phyloP scores from a whole-genome alignment of 2,888 invertebrate species.

The Synanthedon myopaeformis region DNA sequence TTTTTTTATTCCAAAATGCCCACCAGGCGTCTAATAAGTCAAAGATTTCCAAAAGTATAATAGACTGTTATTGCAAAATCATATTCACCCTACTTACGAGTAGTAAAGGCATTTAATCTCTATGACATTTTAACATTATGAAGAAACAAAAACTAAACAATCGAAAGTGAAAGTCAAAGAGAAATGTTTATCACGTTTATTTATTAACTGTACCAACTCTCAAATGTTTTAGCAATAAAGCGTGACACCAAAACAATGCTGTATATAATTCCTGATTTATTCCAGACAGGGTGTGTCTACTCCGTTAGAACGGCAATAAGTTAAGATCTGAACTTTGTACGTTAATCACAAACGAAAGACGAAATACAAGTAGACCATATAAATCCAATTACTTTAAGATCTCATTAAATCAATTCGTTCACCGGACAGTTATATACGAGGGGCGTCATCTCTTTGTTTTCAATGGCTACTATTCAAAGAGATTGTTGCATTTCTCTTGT shows the following conservation, averaged over 20 bases:
- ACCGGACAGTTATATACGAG: conserved; percentile 54
- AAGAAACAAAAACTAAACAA: background rate
- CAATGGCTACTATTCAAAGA: conserved; percentile 60
- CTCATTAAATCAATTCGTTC: conserved; percentile 63
- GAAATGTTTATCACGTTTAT: background rate
- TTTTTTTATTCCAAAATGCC: too few relatives aligned
- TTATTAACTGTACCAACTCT: background rate
- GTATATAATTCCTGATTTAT: conserved; percentile 48
- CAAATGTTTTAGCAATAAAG: conserved; percentile 36
- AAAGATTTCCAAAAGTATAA: too few relatives aligned
- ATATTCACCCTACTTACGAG: too few relatives aligned
- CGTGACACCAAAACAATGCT: conserved; percentile 22
- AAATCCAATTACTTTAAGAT: conserved; percentile 63
- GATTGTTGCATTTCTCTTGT: conserved; percentile 46
- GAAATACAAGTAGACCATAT: conserved; percentile 48
- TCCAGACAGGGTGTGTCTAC: conserved; percentile 27
- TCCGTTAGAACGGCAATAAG: conserved; percentile 15
- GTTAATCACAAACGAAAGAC: conserved; percentile 41
- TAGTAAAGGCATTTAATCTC: too few relatives aligned
- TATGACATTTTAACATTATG: too few relatives aligned
- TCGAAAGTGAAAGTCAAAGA: background rate
- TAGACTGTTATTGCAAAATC: too few relatives aligned
- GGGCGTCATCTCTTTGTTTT: conserved; percentile 49
- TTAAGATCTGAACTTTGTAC: conserved; percentile 25
- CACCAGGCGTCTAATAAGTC: too few relatives aligned